Evolutionary conservation across 1,140 invertebrate species (phyloP).

Genomic region (Anastrepha obliqua): DNA sequence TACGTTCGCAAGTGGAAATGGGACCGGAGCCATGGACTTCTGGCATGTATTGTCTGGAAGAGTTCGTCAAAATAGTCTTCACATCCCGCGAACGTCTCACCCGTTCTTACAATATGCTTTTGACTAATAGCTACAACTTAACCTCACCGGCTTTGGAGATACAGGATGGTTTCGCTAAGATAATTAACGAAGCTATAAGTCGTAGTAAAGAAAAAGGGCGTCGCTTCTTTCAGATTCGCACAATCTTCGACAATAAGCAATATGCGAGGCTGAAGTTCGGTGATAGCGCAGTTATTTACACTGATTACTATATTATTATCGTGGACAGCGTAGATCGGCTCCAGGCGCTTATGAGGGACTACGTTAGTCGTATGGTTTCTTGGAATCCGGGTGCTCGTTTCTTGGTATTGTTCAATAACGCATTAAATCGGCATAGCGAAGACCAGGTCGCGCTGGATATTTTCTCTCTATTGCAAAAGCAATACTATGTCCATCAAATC

Average conservation of each 20-base stretch:
- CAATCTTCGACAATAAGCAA: constrained; percentile 60
- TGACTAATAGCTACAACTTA: constrained; percentile 65
- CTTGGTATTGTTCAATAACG: constrained; percentile 67
- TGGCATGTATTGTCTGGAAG: constrained; percentile 68
- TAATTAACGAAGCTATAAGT: constrained; percentile 64
- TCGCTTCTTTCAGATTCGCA: constrained; percentile 65
- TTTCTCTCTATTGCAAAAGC: constrained; percentile 62
- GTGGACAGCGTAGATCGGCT: constrained; percentile 62
- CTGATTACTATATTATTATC: constrained; percentile 68
- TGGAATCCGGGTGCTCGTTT: constrained; percentile 72
- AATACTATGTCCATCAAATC: constrained; percentile 68
- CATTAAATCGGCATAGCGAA: constrained; percentile 52
- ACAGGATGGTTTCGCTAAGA: constrained; percentile 63
- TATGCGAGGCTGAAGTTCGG: not conserved
- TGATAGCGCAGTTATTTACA: constrained; percentile 59
- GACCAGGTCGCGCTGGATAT: constrained; percentile 61
- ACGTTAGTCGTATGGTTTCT: constrained; percentile 62
- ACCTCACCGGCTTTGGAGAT: constrained; percentile 66
- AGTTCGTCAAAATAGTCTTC: constrained; percentile 66
- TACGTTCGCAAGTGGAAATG: constrained; percentile 62
- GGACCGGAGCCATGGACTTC: constrained; percentile 63
- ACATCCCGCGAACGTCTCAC: constrained; percentile 62
- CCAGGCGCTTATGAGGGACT: constrained; percentile 58
- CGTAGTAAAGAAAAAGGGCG: not conserved
- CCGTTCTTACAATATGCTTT: constrained; percentile 66